Conservation (phyloP, 2,113 vertebrate species). For the Lasiurus borealis region DNA sequence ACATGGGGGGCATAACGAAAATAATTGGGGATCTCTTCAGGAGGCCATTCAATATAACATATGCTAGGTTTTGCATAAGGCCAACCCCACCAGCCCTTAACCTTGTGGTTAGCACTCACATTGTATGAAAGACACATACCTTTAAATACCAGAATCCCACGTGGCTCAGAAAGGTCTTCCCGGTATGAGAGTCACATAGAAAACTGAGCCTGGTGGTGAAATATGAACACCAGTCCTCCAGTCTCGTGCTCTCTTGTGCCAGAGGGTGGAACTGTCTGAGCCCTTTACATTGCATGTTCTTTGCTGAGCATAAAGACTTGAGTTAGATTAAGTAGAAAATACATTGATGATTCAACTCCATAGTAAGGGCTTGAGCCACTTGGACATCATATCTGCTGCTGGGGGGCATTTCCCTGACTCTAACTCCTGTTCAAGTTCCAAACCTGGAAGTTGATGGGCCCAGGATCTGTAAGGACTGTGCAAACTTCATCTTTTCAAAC, state of each 20-base stretch:
- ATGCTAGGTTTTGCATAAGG: not conserved
- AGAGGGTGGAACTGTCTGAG: not conserved
- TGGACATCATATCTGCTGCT: not conserved
- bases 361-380: not conserved
- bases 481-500: not conserved
- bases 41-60: not conserved
- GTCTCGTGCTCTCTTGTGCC: not conserved
- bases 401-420: not conserved
- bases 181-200: not conserved
- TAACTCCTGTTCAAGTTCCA: not conserved
- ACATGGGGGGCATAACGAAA: not conserved
- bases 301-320: not conserved
- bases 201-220: not conserved
- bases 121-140: not conserved
- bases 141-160: not conserved
- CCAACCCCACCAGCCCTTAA: not conserved
- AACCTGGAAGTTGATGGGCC: too few relatives aligned
- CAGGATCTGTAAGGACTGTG: not conserved
- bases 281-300: not conserved
- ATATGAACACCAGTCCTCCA: rapidly evolving
- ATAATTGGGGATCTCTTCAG: not conserved
- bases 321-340: not conserved
- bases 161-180: not conserved
- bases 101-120: not conserved
- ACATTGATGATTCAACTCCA: not conserved